A percentile compares a stretch with the other conserved stretches of the same genome.
Conservation (phyloP, 2,113 vertebrate species). For the Herpailurus yagouaroundi region DNA sequence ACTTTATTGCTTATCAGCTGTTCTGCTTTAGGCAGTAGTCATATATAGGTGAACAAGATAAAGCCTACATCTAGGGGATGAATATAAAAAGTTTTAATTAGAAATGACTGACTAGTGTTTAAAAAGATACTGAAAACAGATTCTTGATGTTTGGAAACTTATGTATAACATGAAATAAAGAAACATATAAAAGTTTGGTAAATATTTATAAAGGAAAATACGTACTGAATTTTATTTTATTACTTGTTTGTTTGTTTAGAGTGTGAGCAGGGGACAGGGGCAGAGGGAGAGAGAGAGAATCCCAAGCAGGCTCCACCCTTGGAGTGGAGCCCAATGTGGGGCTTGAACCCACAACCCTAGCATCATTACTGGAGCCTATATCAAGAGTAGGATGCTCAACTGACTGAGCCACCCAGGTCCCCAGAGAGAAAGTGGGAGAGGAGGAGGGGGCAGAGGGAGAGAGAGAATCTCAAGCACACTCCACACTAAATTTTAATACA, state of each 20-base stretch:
- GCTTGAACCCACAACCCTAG: too few relatives aligned
- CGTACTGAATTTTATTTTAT: not conserved
- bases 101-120: not conserved
- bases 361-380: too few relatives aligned
- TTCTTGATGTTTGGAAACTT: conserved; percentile 5
- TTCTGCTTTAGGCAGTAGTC: not conserved
- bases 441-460: too few relatives aligned
- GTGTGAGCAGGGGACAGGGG: too few relatives aligned
- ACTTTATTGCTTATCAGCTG: not conserved
- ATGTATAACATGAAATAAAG: not conserved
- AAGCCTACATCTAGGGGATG: not conserved
- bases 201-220: not conserved
- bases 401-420: too few relatives aligned
- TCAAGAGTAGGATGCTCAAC: too few relatives aligned
- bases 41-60: not conserved
- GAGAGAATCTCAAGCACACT: too few relatives aligned
- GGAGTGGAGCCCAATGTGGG: too few relatives aligned
- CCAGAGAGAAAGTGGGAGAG: too few relatives aligned
- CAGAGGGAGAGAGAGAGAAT: too few relatives aligned
- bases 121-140: not conserved
- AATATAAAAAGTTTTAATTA: not conserved
- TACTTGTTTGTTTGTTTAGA: too few relatives aligned
- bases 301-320: too few relatives aligned
- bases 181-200: not conserved
- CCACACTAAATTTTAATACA: not conserved